Evolutionary conservation across 2,797 vertebrate genomes (phyloP).

Genomic region (Falco columbarius): DNA sequence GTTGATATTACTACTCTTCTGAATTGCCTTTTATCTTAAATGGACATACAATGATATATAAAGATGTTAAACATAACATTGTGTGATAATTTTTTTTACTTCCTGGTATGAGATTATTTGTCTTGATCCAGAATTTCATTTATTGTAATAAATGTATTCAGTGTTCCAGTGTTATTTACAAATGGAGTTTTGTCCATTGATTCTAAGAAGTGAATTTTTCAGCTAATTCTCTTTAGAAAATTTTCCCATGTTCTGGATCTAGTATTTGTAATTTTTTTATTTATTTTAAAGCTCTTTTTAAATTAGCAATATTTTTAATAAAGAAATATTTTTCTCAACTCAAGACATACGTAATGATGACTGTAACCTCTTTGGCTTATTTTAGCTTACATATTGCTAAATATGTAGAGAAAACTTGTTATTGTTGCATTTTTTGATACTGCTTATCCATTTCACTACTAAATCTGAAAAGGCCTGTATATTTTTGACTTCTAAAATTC

Average conservation of each 20-base stretch:
- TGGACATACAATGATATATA: background rate
- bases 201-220: background rate
- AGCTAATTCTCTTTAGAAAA: background rate
- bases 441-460: background rate
- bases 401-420: background rate
- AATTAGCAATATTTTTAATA: background rate
- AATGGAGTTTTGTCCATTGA: background rate
- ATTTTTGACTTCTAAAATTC: background rate
- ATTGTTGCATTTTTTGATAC: background rate
- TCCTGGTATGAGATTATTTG: background rate
- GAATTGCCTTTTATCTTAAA: background rate
- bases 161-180: background rate
- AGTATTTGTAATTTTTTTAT: background rate
- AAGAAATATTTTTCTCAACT: background rate
- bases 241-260: background rate
- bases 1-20: background rate
- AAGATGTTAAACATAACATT: background rate
- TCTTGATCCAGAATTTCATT: background rate
- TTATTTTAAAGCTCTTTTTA: background rate
- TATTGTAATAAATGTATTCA: background rate
- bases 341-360: background rate
- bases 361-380: background rate
- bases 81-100: background rate
- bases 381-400: background rate
- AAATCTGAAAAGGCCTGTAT: background rate